phyloP scores from a whole-genome alignment of 2,888 invertebrate genomes.

The Bruchidius siliquastri region DNA sequence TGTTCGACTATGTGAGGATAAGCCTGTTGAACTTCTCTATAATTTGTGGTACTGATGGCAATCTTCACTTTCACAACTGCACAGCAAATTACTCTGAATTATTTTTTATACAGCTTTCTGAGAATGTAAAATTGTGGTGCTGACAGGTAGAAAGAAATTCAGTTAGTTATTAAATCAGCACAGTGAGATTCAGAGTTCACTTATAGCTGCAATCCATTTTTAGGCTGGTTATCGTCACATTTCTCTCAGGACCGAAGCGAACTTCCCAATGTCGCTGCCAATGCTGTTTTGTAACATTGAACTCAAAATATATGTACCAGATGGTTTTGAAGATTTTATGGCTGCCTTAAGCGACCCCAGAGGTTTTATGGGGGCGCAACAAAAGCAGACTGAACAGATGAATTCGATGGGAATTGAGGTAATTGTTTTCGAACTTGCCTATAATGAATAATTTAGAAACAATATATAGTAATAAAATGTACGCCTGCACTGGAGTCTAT shows the following conservation, averaged over 20 bases:
- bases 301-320: slow-evolving; percentile 98
- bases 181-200: background rate
- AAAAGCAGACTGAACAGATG: slow-evolving; percentile 87
- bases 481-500: too few relatives aligned
- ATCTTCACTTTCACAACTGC: too few relatives aligned
- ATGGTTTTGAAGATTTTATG: slow-evolving; percentile 98
- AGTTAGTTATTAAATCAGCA: background rate
- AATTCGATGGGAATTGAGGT: slow-evolving; percentile 89
- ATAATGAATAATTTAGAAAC: slow-evolving; percentile 48
- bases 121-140: too few relatives aligned
- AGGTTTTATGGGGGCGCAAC: slow-evolving; percentile 82
- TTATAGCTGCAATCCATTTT: slow-evolving; percentile 1
- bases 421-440: slow-evolving; percentile 1
- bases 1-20: too few relatives aligned
- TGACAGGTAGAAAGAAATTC: background rate
- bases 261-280: slow-evolving; percentile 97
- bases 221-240: slow-evolving; percentile 98
- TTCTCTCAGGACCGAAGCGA: slow-evolving; percentile 94
- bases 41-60: too few relatives aligned
- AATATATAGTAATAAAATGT: too few relatives aligned
- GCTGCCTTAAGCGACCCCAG: slow-evolving; percentile 94
- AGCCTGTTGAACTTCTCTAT: too few relatives aligned
- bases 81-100: too few relatives aligned
- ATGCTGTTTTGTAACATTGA: slow-evolving; percentile 99
- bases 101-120: too few relatives aligned